Conservation (phyloP, 2,797 vertebrate genomes). For the Enteromius thamalakanensis region DNA sequence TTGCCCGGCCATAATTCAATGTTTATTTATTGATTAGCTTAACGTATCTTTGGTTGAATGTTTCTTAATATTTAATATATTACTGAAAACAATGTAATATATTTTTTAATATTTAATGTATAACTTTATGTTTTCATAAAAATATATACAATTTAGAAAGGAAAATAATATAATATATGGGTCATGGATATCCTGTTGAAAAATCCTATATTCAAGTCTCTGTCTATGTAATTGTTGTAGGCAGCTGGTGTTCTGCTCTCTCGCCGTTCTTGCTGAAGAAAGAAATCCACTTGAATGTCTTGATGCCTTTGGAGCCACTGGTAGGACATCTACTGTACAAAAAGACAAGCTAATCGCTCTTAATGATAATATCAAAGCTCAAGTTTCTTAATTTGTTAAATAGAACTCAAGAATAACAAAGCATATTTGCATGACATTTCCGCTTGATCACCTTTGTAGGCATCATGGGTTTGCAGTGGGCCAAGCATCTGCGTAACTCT, state of each 20-base stretch:
- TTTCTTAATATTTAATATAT: not conserved
- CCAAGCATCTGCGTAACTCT: conserved; percentile 87
- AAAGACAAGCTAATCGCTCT: not conserved
- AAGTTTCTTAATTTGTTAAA: not conserved
- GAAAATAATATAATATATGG: no score
- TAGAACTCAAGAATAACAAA: not conserved
- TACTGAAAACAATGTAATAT: not conserved
- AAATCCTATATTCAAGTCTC: not conserved
- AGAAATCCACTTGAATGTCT: conserved; percentile 91
- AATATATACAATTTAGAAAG: not conserved
- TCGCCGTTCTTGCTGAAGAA: conserved; percentile 88
- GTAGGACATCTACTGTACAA: conserved; percentile 67
- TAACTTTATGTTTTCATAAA: not conserved
- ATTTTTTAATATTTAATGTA: not conserved
- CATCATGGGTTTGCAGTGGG: conserved; percentile 98
- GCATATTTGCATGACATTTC: not conserved
- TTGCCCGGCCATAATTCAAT: not conserved
- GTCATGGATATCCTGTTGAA: not conserved
- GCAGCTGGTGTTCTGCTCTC: conserved; percentile 91
- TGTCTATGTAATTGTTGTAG: conserved; percentile 70
- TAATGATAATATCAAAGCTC: not conserved
- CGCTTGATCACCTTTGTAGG: conserved; percentile 71
- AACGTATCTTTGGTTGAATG: not conserved
- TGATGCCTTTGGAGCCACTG: conserved; percentile 96
- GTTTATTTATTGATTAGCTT: not conserved